Percentiles rank a stretch among this genome's conserved stretches.
These are phyloP conservation scores for Glandiceps talaboti DNA, from an alignment of 53 echinoderm and acorn worm genomes.

Conservation along the genomic window DNA sequence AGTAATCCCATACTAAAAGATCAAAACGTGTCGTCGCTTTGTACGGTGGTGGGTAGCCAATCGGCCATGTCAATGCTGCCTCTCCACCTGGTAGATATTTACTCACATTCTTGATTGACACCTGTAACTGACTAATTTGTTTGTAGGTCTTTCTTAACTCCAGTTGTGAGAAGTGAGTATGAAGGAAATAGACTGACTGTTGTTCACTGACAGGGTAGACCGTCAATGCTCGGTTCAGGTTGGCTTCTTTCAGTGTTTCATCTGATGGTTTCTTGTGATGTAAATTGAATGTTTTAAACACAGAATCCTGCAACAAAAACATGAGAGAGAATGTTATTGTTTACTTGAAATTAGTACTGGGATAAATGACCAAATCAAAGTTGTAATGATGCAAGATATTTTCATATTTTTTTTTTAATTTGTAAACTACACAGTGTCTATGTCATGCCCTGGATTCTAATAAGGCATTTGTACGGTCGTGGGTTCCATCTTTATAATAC, in stretches of 20 bases:
- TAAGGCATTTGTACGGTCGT: too few species aligned
- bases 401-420: too few species aligned
- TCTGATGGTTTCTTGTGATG: constrained; percentile 63
- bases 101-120: constrained; percentile 43
- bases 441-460: too few species aligned
- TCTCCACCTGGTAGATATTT: constrained; percentile 64
- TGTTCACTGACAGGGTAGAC: constrained; percentile 77
- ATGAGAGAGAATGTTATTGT: too few species aligned
- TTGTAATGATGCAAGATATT: too few species aligned
- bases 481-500: too few species aligned
- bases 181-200: constrained; percentile 80
- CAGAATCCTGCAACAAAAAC: constrained; percentile 40
- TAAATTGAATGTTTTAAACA: constrained; percentile 60
- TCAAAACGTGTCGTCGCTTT: constrained; percentile 77
- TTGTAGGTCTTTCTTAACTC: constrained; percentile 58
- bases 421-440: too few species aligned
- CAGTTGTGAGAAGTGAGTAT: constrained; percentile 70
- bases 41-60: constrained; percentile 53
- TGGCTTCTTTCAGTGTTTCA: constrained; percentile 49
- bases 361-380: too few species aligned
- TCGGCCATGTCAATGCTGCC: constrained; percentile 66
- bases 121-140: constrained; percentile 47
- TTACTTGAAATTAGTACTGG: too few species aligned
- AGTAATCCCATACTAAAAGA: constrained; percentile 89
- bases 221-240: constrained; percentile 52